Conservation (phyloP, 2,888 invertebrate genomes). For the Caenorhabditis sp. region DNA sequence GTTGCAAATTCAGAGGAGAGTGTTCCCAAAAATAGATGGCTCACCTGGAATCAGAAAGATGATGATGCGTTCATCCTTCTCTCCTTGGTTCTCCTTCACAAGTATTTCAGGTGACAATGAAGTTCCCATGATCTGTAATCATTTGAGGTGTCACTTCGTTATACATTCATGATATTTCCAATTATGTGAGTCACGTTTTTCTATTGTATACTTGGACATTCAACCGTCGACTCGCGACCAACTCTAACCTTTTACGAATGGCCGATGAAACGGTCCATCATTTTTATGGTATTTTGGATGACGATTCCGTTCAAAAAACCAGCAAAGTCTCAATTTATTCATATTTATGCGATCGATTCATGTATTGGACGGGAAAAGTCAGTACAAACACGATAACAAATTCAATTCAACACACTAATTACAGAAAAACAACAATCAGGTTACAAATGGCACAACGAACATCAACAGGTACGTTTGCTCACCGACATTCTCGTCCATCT, state of each 20-base stretch:
- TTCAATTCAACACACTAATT: no score
- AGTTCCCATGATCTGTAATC: slow-evolving; percentile 60
- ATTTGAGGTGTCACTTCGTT: slow-evolving; percentile 1
- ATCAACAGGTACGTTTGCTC: slow-evolving; percentile 1
- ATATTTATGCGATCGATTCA: no score
- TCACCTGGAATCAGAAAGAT: slow-evolving; percentile 70
- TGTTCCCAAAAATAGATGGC: neutral
- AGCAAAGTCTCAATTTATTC: no score
- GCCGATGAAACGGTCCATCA: no score
- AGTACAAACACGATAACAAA: neutral
- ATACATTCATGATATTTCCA: no score
- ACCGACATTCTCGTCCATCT: slow-evolving; percentile 73
- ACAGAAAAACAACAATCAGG: no score
- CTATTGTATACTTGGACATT: neutral
- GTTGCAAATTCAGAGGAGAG: neutral
- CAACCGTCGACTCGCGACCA: no score
- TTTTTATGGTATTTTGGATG: no score
- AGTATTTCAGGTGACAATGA: slow-evolving; percentile 61
- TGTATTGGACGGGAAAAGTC: no score
- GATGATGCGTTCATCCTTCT: slow-evolving; percentile 62
- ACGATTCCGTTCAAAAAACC: no score
- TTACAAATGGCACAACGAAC: neutral
- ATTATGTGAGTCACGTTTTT: neutral
- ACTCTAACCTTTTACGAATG: no score
- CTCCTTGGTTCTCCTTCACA: slow-evolving; percentile 57